Evolutionary conservation across 2,888 invertebrate species (phyloP).

Genomic region (Mythimna loreyi): DNA sequence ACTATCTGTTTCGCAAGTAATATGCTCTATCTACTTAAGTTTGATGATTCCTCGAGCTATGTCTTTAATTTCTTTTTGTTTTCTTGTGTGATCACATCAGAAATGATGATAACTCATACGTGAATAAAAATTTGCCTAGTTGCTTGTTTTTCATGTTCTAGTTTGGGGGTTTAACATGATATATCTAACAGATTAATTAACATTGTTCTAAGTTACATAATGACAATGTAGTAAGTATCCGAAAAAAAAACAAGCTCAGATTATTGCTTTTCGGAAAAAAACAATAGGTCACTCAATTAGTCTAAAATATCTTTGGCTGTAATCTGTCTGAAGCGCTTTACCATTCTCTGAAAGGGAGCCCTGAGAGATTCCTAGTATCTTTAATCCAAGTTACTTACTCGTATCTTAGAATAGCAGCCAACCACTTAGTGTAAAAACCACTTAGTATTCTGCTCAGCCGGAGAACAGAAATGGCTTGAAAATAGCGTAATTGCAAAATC

Average conservation of each 20-base stretch:
- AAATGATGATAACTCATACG: too few species aligned
- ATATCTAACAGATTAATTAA: neutral
- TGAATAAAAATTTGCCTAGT: neutral
- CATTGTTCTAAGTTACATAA: neutral
- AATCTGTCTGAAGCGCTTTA: constrained; percentile 6
- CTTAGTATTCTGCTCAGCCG: constrained; percentile 40
- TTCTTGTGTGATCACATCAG: too few species aligned
- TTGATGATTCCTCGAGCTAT: too few species aligned
- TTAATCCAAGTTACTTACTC: constrained; percentile 31
- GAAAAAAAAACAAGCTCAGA: neutral
- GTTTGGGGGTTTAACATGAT: too few species aligned
- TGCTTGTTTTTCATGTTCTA: neutral
- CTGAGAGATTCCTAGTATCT: constrained; percentile 20
- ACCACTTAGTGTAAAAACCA: constrained; percentile 48
- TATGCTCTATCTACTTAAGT: too few species aligned
- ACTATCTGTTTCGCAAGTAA: too few species aligned
- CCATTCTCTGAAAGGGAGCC: constrained; percentile 20
- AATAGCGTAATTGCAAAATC: constrained; percentile 30
- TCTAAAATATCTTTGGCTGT: constrained; percentile 3
- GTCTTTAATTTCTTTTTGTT: too few species aligned
- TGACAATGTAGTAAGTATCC: neutral
- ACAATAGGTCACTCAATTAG: neutral
- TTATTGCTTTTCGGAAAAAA: neutral
- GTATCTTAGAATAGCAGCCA: constrained; percentile 39
- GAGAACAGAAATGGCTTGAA: constrained; percentile 37